Conservation (phyloP, 2,888 invertebrate species). For the Cistogaster globosa region DNA sequence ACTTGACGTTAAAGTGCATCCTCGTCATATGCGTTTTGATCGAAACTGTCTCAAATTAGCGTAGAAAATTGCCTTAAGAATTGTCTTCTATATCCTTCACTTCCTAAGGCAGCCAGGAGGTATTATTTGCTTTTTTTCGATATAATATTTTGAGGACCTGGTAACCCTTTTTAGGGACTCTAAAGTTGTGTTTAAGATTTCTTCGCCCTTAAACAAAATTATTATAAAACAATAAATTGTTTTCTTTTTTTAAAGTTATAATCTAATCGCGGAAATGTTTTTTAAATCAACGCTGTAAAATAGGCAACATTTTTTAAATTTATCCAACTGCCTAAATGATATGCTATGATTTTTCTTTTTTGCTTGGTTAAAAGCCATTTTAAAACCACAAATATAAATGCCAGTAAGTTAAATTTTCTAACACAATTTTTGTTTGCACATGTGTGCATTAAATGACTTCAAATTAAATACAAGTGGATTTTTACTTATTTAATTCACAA, state of each 20-base stretch:
- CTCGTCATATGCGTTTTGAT: too few species aligned
- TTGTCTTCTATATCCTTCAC: too few species aligned
- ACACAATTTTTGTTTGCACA: background rate
- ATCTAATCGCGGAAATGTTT: background rate
- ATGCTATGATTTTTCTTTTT: constrained; percentile 12
- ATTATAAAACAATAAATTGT: too few species aligned
- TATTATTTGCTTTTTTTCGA: too few species aligned
- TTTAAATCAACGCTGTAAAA: background rate
- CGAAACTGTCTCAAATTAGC: too few species aligned
- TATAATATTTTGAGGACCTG: too few species aligned
- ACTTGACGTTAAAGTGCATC: too few species aligned
- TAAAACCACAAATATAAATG: constrained; percentile 34
- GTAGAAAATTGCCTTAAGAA: too few species aligned
- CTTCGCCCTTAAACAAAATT: too few species aligned
- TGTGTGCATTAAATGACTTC: background rate
- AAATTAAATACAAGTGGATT: background rate
- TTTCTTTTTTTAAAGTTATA: background rate
- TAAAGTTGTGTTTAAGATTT: too few species aligned
- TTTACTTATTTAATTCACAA: constrained; percentile 2
- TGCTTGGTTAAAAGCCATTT: constrained; percentile 8
- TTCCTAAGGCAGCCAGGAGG: too few species aligned
- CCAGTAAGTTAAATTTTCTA: constrained; percentile 13
- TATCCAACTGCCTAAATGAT: background rate
- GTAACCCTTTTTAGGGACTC: too few species aligned
- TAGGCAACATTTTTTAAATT: constrained; percentile 24